These are phyloP conservation scores for Arion vulgaris DNA, from an alignment of 1,140 invertebrate genomes.

Conservation along the genomic window DNA sequence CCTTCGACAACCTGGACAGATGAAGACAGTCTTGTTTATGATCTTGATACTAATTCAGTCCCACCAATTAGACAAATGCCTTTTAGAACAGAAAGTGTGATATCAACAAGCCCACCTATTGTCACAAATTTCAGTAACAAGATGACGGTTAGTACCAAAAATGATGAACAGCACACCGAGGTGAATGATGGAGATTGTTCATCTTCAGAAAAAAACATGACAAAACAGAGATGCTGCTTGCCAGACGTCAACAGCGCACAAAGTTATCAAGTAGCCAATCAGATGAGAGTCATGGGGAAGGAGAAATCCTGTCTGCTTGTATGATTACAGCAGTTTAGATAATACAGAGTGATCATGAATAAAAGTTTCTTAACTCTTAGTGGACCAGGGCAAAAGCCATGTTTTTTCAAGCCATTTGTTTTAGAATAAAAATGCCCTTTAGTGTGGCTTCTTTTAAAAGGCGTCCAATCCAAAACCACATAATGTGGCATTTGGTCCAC, in stretches of 20 bases:
- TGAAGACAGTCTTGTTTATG: background rate
- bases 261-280: slow-evolving; percentile 53
- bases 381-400: too few species aligned
- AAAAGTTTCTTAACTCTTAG: too few species aligned
- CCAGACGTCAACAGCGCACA: slow-evolving; percentile 58
- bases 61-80: background rate
- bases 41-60: background rate
- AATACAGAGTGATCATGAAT: too few species aligned
- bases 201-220: slow-evolving; percentile 50
- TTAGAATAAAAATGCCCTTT: too few species aligned
- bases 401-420: too few species aligned
- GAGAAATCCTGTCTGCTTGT: background rate
- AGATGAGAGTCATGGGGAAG: slow-evolving; percentile 33
- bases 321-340: background rate
- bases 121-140: background rate
- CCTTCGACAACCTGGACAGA: slow-evolving; percentile 8
- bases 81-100: background rate
- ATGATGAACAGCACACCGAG: background rate
- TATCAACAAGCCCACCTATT: background rate
- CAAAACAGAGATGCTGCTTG: slow-evolving; percentile 72
- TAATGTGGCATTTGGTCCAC: too few species aligned
- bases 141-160: too few species aligned
- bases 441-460: too few species aligned
- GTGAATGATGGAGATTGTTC: background rate
- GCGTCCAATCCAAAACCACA: too few species aligned